Base-by-base conservation (phyloP, 2,113 vertebrate species). In the Vimba vimba region DNA sequence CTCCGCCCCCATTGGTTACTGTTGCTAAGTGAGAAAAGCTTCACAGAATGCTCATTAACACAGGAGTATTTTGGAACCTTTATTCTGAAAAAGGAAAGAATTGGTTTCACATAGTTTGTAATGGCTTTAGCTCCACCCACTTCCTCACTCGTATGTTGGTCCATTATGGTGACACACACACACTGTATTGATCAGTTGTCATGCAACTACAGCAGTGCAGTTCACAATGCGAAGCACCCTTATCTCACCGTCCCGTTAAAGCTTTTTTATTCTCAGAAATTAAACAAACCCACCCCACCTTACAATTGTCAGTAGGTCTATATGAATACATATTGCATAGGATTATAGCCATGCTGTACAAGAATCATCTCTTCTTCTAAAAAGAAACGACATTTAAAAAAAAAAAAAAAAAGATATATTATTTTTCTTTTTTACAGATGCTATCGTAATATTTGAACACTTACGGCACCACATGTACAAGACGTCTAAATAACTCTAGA, bases 261-360 rank as follows among this genome's bases (percentile, higher is more conserved):
- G 94, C 94, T 79, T 79, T 73, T 50, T 95, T 75, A 83, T 80
- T 95, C 91, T 93, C 93, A 93, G 92, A 93, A 93, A 93, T 89
- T 85, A 94, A 94, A 95, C 95, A 95, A 96, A 96, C 91, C 60
- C 80, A 8, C 95, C 91, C 86, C 88, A 68, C 94, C 92, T 94
- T 93, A 95, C 95, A 95, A 92, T 95, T 93, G 95, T 96, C 95
- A 96, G 94, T 94, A 92, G 94, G 96, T 96, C 95, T 96, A 97
- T 96, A 94, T 92, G 93, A 94, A 95, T 95, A 95, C 93, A 95
- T 95, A 95, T 98, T 99, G 97, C 97, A 99, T 98, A 98, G 98
- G 97, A 94, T 97, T 94, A 97, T 97, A 96, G 97, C 97, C 98
- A 99, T 99, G 98, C 98, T 95, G 94, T 96, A 94, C 93, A 94